These are phyloP conservation scores for Paratilapia polleni DNA, from an alignment of 2,113 vertebrate species.

Conservation along the genomic window DNA sequence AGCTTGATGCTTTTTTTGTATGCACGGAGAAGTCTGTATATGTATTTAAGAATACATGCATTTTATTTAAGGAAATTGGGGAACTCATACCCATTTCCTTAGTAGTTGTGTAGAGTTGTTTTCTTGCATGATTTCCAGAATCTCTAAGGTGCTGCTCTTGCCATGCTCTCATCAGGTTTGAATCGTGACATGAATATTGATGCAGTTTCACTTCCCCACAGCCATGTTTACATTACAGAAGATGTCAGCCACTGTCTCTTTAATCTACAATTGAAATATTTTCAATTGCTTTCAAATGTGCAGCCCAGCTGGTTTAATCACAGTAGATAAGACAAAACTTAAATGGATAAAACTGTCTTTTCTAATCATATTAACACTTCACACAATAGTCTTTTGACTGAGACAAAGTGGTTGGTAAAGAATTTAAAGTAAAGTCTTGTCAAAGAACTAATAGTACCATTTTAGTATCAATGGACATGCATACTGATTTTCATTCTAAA, in stretches of 20 bases:
- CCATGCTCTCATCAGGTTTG: constrained; percentile 15
- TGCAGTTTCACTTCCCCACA: background rate
- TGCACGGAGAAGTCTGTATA: constrained; percentile 17
- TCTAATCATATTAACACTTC: background rate
- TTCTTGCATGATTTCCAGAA: constrained; percentile 27
- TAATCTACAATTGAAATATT: constrained; percentile 9
- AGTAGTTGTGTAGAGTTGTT: constrained; percentile 31
- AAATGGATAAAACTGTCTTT: background rate
- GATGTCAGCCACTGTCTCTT: background rate
- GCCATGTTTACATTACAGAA: background rate
- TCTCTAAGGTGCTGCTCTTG: background rate
- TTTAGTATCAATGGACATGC: background rate
- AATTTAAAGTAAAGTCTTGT: background rate
- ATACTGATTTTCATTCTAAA: background rate
- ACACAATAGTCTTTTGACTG: background rate
- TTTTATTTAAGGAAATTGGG: constrained; percentile 7
- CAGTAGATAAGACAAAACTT: background rate
- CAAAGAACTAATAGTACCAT: background rate
- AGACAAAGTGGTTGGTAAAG: background rate
- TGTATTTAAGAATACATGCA: background rate
- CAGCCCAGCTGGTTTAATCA: background rate
- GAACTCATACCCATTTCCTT: background rate
- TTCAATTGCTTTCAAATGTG: background rate
- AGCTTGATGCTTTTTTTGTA: constrained; percentile 20
- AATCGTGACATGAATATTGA: constrained; percentile 39